A percentile compares a stretch with the other conserved stretches of the same genome.
Conservation (phyloP, 2,888 invertebrate species). For the Oeneis ivallda region DNA sequence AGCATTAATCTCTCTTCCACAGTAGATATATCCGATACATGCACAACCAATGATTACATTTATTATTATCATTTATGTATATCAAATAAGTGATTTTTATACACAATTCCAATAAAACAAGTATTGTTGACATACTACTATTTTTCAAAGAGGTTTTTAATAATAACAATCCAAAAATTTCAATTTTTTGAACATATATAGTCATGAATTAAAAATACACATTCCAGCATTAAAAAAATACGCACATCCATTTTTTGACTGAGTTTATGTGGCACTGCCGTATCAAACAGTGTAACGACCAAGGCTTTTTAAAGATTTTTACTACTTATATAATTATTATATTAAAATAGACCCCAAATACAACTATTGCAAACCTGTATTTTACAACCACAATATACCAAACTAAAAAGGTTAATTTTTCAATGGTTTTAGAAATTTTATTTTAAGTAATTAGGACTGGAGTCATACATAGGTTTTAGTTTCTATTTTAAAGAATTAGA, state of each 20-base stretch:
- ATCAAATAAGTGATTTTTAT: background rate
- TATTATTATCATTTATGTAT: background rate
- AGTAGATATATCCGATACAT: slow-evolving; percentile 31
- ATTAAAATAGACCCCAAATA: too few species aligned
- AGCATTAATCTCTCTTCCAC: slow-evolving; percentile 23
- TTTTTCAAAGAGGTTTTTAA: background rate
- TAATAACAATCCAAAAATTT: background rate
- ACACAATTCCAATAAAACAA: background rate
- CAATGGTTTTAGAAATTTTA: background rate
- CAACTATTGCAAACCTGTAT: background rate
- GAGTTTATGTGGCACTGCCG: slow-evolving; percentile 16
- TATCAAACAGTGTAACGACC: slow-evolving; percentile 10
- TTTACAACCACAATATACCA: background rate
- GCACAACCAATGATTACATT: slow-evolving; percentile 36
- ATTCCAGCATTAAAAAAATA: background rate
- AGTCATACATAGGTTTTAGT: too few species aligned
- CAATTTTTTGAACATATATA: slow-evolving; percentile 1
- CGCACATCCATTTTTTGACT: slow-evolving; percentile 12
- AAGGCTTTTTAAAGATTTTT: slow-evolving; percentile 2
- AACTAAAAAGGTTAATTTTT: background rate
- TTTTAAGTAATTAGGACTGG: background rate
- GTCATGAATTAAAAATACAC: background rate
- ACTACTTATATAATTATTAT: background rate
- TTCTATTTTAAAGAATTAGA: too few species aligned
- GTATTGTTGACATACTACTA: background rate